phyloP scores from a whole-genome alignment of 2,888 invertebrate species.

The Hypolimnas misippus region DNA sequence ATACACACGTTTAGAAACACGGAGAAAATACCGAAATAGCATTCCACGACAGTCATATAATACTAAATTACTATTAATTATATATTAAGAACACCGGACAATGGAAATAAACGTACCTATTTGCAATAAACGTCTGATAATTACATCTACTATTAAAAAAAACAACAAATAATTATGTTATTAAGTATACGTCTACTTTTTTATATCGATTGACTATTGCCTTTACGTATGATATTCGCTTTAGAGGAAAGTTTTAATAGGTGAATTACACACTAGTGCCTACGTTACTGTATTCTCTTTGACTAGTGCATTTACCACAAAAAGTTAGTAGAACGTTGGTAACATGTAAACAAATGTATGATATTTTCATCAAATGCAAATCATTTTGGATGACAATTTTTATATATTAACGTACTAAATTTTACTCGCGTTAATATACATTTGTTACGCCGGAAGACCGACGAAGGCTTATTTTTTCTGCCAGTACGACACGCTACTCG shows the following conservation, averaged over 20 bases:
- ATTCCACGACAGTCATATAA: constrained; percentile 4
- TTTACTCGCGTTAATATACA: too few relatives aligned
- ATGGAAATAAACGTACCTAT: constrained; percentile 60
- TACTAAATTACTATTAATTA: constrained; percentile 36
- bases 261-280: background rate
- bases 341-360: too few relatives aligned
- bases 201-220: background rate
- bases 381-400: too few relatives aligned
- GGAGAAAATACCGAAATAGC: constrained; percentile 51
- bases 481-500: too few relatives aligned
- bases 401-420: too few relatives aligned
- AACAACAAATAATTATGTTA: constrained; percentile 40
- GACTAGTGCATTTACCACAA: too few relatives aligned
- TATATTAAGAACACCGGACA: constrained; percentile 57
- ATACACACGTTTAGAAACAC: constrained; percentile 59
- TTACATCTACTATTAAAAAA: constrained; percentile 48
- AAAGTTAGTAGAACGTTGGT: too few relatives aligned
- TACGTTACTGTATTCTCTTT: too few relatives aligned
- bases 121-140: constrained; percentile 53
- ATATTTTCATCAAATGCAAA: too few relatives aligned
- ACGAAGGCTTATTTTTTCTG: too few relatives aligned
- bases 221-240: background rate
- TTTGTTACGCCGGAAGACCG: too few relatives aligned
- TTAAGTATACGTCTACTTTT: constrained; percentile 36
- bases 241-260: background rate